These are phyloP conservation scores for Propithecus deckenii DNA, from an alignment of 2,797 vertebrate genomes.

Conservation along the genomic window DNA sequence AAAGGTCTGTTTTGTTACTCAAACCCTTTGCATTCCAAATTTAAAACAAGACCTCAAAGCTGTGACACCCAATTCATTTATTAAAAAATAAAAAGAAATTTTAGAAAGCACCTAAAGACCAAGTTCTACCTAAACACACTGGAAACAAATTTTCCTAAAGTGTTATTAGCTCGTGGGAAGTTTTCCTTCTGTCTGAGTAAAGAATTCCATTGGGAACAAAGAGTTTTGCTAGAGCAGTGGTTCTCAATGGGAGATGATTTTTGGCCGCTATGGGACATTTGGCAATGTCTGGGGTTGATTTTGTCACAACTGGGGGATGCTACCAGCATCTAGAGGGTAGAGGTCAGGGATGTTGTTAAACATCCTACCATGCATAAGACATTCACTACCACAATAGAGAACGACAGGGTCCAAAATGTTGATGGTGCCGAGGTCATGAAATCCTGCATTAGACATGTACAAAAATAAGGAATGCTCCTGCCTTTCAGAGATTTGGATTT, in stretches of 20 bases:
- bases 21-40: neutral
- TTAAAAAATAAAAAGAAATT: neutral
- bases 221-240: neutral
- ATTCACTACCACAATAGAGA: neutral
- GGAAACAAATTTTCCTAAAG: neutral
- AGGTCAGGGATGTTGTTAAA: neutral
- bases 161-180: neutral
- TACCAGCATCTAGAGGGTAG: neutral
- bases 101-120: neutral
- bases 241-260: neutral
- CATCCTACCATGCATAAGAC: neutral
- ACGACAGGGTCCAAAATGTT: no score
- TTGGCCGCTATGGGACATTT: neutral
- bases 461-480: fast-evolving
- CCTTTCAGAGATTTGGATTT: neutral
- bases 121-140: neutral
- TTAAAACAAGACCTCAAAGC: neutral
- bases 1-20: neutral
- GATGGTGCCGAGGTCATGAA: neutral
- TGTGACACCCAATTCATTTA: neutral
- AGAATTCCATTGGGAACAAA: neutral
- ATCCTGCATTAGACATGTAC: neutral
- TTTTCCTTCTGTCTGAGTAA: neutral
- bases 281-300: neutral
- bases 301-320: no score